Conservation (phyloP, 2,113 vertebrate genomes). For the Rhinogobius similis region DNA sequence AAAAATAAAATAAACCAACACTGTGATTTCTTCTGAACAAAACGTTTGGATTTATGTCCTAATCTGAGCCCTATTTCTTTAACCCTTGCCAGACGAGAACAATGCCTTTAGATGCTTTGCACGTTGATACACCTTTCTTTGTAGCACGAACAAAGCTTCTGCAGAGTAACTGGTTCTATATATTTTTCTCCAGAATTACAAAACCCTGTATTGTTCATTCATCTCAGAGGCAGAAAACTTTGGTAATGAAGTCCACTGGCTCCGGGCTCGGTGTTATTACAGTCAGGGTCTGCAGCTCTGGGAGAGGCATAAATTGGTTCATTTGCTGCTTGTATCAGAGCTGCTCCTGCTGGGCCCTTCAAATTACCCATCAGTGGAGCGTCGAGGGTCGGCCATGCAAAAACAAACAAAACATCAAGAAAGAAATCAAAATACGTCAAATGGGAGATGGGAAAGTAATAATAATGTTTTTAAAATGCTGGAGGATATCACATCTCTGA, state of each 20-base stretch:
- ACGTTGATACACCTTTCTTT: neutral
- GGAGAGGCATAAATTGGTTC: conserved; percentile 31
- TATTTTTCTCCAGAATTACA: neutral
- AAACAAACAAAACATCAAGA: conserved; percentile 22
- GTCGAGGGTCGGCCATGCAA: conserved; percentile 26
- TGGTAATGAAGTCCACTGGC: neutral
- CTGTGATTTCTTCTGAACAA: neutral
- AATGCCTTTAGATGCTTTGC: neutral
- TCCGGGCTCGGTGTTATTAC: conserved; percentile 7
- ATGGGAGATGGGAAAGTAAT: neutral
- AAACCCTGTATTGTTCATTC: neutral
- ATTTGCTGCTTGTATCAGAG: conserved; percentile 35
- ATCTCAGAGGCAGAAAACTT: conserved; percentile 1
- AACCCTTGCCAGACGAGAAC: neutral
- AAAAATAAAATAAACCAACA: too few relatives aligned
- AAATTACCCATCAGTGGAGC: conserved; percentile 49
- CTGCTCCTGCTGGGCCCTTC: conserved; percentile 35
- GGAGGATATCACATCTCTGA: neutral
- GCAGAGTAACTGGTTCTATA: neutral
- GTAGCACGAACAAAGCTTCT: neutral
- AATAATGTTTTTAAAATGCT: neutral
- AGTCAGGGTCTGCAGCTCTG: conserved; percentile 15
- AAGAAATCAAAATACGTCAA: conserved; percentile 3
- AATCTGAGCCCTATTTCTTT: neutral
- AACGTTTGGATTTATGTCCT: neutral